phyloP scores from a whole-genome alignment of 2,113 vertebrate species.

The Pangasianodon hypophthalmus region DNA sequence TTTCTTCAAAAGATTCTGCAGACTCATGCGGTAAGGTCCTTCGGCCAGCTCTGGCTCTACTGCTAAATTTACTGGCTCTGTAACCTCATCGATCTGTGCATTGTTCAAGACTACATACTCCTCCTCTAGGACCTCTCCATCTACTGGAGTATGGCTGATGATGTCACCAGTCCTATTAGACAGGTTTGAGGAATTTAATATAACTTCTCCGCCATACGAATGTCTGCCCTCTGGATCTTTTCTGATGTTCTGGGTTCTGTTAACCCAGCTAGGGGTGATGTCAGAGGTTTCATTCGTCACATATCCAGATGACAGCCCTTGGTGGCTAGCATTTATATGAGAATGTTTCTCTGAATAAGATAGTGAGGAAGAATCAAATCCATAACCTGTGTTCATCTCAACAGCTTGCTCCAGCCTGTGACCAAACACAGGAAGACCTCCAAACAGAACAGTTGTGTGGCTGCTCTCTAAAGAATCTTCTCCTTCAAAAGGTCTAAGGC shows the following conservation, averaged over 20 bases:
- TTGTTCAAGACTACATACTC: conserved; percentile 49
- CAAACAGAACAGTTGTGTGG: conserved; percentile 41
- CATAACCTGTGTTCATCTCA: background rate
- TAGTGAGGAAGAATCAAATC: background rate
- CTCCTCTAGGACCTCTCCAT: conserved; percentile 66
- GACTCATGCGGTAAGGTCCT: conserved; percentile 65
- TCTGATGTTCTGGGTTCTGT: conserved; percentile 28
- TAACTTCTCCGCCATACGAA: conserved; percentile 28
- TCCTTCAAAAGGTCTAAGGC: conserved; percentile 42
- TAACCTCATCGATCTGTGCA: conserved; percentile 21
- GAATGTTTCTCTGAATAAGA: conserved; percentile 17
- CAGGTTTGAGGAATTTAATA: conserved; percentile 57
- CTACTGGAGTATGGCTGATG: conserved; percentile 67
- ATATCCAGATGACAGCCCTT: conserved; percentile 64
- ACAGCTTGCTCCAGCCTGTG: background rate
- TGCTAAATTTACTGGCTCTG: conserved; percentile 1
- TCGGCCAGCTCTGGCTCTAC: conserved; percentile 30
- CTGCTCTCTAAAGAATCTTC: conserved; percentile 12
- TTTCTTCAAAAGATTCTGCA: conserved; percentile 75
- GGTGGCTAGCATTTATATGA: conserved; percentile 47
- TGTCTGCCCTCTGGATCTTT: background rate
- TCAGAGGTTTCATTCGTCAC: conserved; percentile 58
- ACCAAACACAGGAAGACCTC: conserved; percentile 19
- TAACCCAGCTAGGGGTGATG: conserved; percentile 21
- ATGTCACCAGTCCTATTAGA: conserved; percentile 64